Conservation (phyloP, 2,888 invertebrate species). For the Sussaba pulchella region DNA sequence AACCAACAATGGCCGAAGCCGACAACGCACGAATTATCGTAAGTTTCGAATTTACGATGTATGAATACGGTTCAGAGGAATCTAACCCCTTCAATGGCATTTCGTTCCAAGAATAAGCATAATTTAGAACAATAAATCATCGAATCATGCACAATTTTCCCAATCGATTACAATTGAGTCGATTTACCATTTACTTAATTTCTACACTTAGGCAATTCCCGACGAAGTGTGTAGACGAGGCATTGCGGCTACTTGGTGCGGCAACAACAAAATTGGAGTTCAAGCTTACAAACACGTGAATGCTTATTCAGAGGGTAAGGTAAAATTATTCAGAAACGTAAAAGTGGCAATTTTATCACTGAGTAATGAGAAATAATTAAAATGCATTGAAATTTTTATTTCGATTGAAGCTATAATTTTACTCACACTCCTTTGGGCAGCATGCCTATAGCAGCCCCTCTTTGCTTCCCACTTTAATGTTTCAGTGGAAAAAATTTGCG, state of each 20-base stretch:
- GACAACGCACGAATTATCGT: slow-evolving; percentile 78
- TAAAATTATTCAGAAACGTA: background rate
- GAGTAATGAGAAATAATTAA: no score
- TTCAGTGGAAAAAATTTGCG: no score
- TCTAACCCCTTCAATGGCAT: slow-evolving; percentile 16
- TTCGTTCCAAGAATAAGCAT: background rate
- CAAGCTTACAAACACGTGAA: slow-evolving; percentile 84
- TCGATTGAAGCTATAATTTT: background rate
- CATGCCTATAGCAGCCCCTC: no score
- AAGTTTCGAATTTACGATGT: slow-evolving; percentile 66
- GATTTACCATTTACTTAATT: slow-evolving; percentile 1
- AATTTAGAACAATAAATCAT: background rate
- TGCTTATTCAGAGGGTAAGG: slow-evolving; percentile 74
- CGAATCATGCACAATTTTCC: background rate
- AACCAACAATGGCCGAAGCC: slow-evolving; percentile 74
- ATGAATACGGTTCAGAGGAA: background rate
- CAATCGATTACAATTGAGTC: background rate
- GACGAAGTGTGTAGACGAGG: slow-evolving; percentile 85
- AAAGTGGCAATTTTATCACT: no score
- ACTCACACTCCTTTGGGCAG: background rate
- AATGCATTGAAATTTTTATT: background rate
- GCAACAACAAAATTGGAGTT: slow-evolving; percentile 85
- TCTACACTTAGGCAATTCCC: slow-evolving; percentile 84
- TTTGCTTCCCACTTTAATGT: no score
- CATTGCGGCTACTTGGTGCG: slow-evolving; percentile 85